Evolutionary conservation across 2,113 vertebrate species (phyloP).

Genomic region (Anguilla japonica): DNA sequence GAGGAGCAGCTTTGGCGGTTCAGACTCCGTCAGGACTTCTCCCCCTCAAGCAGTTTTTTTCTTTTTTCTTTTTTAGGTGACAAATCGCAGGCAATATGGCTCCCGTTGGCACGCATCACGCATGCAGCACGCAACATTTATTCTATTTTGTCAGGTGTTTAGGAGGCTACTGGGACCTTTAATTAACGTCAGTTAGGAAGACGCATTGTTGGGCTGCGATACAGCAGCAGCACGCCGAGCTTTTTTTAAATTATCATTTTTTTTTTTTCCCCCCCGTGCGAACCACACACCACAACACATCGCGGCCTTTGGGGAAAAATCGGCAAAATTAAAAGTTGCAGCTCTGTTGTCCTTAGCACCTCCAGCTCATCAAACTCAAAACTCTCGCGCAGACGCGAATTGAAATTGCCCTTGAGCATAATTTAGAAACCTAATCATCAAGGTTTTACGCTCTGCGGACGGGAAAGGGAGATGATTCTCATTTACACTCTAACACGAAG

Average conservation of each 20-base stretch:
- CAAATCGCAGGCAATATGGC: conserved; percentile 52
- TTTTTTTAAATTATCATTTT: conserved; percentile 61
- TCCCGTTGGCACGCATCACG: conserved; percentile 67
- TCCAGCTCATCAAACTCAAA: conserved; percentile 81
- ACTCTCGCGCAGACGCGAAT: conserved; percentile 98
- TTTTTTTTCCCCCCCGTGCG: conserved; percentile 57
- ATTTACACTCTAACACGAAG: conserved; percentile 97
- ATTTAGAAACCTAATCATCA: conserved; percentile 99
- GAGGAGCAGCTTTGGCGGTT: neutral
- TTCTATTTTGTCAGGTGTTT: conserved; percentile 85
- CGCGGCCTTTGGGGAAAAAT: conserved; percentile 80
- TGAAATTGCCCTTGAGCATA: conserved; percentile 99
- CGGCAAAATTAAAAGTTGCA: conserved; percentile 86
- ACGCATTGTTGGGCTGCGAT: conserved; percentile 80
- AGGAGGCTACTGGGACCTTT: conserved; percentile 85
- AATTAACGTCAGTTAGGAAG: conserved; percentile 89
- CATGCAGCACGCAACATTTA: conserved; percentile 82
- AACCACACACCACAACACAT: conserved; percentile 71
- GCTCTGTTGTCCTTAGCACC: conserved; percentile 84
- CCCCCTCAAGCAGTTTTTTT: neutral
- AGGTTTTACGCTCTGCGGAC: conserved; percentile 89
- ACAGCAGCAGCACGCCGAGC: conserved; percentile 76
- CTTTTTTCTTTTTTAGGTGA: conserved; percentile 34
- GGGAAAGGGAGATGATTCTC: conserved; percentile 89
- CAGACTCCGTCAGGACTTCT: neutral